Evolutionary conservation across 2,888 invertebrate species (phyloP).

Genomic region (Hypercompe scribonia): DNA sequence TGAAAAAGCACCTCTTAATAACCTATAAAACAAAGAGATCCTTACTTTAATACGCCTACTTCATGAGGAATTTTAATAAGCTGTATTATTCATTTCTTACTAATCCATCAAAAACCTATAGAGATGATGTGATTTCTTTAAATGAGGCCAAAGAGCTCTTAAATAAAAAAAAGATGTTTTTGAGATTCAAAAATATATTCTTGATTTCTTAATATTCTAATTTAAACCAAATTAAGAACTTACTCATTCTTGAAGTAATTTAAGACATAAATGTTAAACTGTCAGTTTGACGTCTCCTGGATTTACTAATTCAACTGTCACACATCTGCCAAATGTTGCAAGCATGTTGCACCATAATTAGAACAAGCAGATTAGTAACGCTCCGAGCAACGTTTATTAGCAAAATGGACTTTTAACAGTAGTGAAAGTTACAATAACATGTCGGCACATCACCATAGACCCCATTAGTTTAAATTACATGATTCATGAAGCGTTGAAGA

Average conservation of each 20-base stretch:
- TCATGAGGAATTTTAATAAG: no score
- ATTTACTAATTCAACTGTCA: not conserved
- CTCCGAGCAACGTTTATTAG: not conserved
- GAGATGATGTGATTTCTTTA: no score
- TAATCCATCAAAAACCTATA: no score
- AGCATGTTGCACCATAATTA: slow-evolving; percentile 4
- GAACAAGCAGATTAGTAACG: not conserved
- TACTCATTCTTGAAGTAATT: not conserved
- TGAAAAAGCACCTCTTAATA: not conserved
- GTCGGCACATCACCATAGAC: not conserved
- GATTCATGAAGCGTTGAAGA: not conserved
- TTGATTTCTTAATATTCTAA: no score
- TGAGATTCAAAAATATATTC: no score
- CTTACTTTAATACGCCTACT: no score
- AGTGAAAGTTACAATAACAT: not conserved
- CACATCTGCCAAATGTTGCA: not conserved
- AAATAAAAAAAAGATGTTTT: no score
- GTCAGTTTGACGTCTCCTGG: not conserved
- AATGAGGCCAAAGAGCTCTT: no score
- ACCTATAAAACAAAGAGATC: not conserved
- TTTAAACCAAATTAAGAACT: no score
- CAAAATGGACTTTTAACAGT: not conserved
- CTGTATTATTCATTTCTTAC: no score
- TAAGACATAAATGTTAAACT: not conserved
- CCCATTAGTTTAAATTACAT: not conserved